A percentile compares a stretch with the other conserved stretches of the same genome.
phyloP scores from a whole-genome alignment of 2,113 vertebrate genomes.

The Agapornis roseicollis region DNA sequence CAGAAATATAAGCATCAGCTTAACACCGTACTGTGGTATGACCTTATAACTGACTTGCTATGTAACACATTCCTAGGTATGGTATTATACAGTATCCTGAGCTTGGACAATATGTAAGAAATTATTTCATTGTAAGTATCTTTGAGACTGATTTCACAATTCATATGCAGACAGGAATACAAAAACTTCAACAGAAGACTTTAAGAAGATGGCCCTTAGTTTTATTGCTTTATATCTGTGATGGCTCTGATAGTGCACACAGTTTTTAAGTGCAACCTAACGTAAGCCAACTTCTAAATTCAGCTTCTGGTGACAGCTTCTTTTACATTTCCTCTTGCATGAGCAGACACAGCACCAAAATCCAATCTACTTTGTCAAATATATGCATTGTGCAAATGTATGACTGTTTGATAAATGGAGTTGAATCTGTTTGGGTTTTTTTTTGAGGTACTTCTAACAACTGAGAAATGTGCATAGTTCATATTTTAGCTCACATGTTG shows the following conservation, averaged over 20 bases:
- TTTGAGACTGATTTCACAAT: neutral
- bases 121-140: neutral
- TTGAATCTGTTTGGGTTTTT: neutral
- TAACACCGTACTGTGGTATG: neutral
- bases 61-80: neutral
- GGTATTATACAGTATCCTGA: neutral
- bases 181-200: neutral
- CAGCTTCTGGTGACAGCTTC: neutral
- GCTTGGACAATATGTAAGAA: neutral
- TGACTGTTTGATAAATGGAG: slow-evolving; percentile 21
- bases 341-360: slow-evolving; percentile 2
- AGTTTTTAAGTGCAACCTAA: neutral
- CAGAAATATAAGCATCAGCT: neutral
- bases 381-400: slow-evolving; percentile 36
- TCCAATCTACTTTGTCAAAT: slow-evolving; percentile 2
- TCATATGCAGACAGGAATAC: neutral
- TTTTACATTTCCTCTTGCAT: slow-evolving; percentile 1
- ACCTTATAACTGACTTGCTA: neutral
- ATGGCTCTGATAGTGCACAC: neutral
- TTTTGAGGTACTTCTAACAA: neutral
- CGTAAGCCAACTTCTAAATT: neutral
- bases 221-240: neutral
- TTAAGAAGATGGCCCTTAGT: neutral
- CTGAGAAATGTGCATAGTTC: neutral
- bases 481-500: slow-evolving; percentile 31